Evolutionary conservation across 2,888 invertebrate genomes (phyloP).

Genomic region (Drosophila imparisetae): DNA sequence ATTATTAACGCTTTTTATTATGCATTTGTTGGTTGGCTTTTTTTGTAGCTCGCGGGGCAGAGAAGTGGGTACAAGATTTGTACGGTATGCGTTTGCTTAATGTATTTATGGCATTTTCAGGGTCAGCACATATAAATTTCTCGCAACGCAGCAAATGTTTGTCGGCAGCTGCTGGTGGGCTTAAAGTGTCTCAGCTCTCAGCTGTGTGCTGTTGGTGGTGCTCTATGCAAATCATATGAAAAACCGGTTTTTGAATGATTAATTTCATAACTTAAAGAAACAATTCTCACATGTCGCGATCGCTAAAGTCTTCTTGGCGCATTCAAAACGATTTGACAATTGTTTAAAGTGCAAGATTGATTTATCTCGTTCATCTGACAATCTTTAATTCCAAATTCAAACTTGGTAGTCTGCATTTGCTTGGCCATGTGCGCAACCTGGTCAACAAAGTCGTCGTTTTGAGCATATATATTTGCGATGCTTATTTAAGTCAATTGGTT

Average conservation of each 20-base stretch:
- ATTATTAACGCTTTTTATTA: constrained; percentile 58
- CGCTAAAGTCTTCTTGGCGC: constrained; percentile 5
- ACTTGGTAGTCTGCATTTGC: neutral
- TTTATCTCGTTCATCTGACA: constrained; percentile 11
- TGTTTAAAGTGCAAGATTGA: constrained; percentile 7
- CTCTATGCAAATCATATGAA: constrained; percentile 71
- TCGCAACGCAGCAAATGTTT: constrained; percentile 71
- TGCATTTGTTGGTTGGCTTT: constrained; percentile 26
- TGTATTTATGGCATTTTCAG: constrained; percentile 78
- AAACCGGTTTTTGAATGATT: constrained; percentile 77
- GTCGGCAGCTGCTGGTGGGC: constrained; percentile 66
- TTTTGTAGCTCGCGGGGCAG: neutral
- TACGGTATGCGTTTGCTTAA: constrained; percentile 70
- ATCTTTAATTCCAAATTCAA: constrained; percentile 7
- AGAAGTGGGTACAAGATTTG: constrained; percentile 41
- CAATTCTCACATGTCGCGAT: constrained; percentile 47
- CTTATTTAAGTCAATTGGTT: constrained; percentile 12
- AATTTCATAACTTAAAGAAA: constrained; percentile 74
- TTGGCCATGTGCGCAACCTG: constrained; percentile 7
- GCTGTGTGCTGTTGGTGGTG: constrained; percentile 26
- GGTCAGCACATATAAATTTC: constrained; percentile 66
- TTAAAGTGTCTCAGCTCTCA: constrained; percentile 70
- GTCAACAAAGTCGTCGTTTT: constrained; percentile 21
- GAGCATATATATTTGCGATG: constrained; percentile 23
- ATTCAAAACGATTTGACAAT: constrained; percentile 21